Evolutionary conservation across 2,888 invertebrate species (phyloP).

Genomic region (Sesia bembeciformis): DNA sequence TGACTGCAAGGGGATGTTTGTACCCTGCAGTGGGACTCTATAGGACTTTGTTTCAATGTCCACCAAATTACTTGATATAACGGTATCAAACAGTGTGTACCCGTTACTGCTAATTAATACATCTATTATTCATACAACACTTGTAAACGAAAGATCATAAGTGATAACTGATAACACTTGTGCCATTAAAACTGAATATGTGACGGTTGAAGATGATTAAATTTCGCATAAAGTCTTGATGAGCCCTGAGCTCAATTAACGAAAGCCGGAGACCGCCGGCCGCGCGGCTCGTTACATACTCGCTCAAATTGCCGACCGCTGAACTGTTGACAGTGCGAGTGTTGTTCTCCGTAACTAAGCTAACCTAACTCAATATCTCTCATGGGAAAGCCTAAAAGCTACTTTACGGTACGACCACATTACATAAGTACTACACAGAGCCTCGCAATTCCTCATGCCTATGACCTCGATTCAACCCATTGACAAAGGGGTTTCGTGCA

Average conservation of each 20-base stretch:
- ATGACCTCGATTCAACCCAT: too few relatives aligned
- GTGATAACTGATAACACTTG: not conserved
- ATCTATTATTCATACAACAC: too few relatives aligned
- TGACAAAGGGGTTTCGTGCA: too few relatives aligned
- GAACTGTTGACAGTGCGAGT: slow-evolving; percentile 53
- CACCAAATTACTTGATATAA: too few relatives aligned
- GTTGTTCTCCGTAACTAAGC: slow-evolving; percentile 48
- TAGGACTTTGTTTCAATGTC: too few relatives aligned
- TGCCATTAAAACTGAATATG: not conserved
- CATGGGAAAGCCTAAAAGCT: slow-evolving; percentile 60
- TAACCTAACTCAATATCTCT: slow-evolving; percentile 57
- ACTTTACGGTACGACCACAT: slow-evolving; percentile 24
- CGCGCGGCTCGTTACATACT: slow-evolving; percentile 51
- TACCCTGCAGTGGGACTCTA: too few relatives aligned
- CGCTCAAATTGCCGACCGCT: slow-evolving; percentile 56
- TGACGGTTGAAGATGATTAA: slow-evolving; percentile 13
- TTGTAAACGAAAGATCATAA: not conserved
- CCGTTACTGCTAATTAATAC: too few relatives aligned
- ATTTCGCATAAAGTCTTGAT: slow-evolving; percentile 40
- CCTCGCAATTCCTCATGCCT: too few relatives aligned
- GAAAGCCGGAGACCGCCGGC: slow-evolving; percentile 41
- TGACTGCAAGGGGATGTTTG: too few relatives aligned
- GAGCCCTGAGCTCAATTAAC: slow-evolving; percentile 45
- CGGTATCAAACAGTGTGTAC: too few relatives aligned
- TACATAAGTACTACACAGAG: not conserved